Conservation (phyloP, 2,888 invertebrate species). For the Synanthedon andrenaeformis region DNA sequence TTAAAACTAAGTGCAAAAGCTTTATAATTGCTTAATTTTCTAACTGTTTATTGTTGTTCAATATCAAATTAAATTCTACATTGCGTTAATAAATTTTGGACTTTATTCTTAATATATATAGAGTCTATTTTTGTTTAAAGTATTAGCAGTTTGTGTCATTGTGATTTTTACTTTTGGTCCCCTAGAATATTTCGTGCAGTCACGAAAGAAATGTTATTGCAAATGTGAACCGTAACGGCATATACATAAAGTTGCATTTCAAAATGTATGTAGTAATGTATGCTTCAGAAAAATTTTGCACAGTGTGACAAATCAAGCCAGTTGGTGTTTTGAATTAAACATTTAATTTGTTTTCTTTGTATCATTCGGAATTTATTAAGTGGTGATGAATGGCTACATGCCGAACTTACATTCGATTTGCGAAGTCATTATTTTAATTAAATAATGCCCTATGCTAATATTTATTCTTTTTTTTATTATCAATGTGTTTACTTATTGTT, state of each 20-base stretch:
- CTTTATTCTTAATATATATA: not conserved
- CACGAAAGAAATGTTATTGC: not conserved
- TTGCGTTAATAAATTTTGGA: no score
- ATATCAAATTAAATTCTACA: no score
- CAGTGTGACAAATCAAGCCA: constrained; percentile 45
- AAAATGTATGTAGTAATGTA: not conserved
- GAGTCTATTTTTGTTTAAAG: not conserved
- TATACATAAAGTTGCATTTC: not conserved
- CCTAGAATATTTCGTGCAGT: not conserved
- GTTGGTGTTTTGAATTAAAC: constrained; percentile 61
- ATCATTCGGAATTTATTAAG: constrained; percentile 29
- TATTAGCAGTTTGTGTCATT: not conserved
- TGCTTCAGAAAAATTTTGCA: not conserved
- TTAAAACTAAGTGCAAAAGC: not conserved
- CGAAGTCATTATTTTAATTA: constrained; percentile 52
- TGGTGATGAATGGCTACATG: constrained; percentile 22
- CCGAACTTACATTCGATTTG: constrained; percentile 34
- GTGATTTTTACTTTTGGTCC: not conserved
- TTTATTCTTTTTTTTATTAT: not conserved
- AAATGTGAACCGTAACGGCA: not conserved
- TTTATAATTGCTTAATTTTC: not conserved
- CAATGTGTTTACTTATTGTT: no score
- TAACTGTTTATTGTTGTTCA: no score
- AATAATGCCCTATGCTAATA: constrained; percentile 2
- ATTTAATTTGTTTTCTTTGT: constrained; percentile 65